A percentile compares a stretch with the other conserved stretches of the same genome.
Evolutionary conservation across 2,113 vertebrate species (phyloP).

Genomic region (Misgurnus mizolepis): DNA sequence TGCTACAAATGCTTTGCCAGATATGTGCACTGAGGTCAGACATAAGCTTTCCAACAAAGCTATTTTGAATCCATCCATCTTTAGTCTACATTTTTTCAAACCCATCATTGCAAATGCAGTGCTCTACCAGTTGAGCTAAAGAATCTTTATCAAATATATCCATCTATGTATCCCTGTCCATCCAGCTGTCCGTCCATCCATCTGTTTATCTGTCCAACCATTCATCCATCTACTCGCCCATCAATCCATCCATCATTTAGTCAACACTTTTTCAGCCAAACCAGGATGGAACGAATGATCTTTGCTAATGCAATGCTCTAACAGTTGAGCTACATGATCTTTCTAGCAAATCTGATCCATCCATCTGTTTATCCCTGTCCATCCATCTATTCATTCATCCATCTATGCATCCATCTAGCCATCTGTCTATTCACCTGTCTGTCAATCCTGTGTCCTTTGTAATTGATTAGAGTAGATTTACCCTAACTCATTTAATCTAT

Average conservation of each 20-base stretch:
- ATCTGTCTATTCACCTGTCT: background rate
- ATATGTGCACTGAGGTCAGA: too few species aligned
- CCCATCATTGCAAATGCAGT: too few species aligned
- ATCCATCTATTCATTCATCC: background rate
- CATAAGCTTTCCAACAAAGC: too few species aligned
- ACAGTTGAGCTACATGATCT: too few species aligned
- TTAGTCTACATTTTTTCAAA: too few species aligned
- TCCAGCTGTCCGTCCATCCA: background rate
- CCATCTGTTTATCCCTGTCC: background rate
- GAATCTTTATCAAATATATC: background rate
- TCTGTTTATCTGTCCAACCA: too few species aligned
- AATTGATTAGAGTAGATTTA: background rate
- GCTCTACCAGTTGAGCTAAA: too few species aligned
- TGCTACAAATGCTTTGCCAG: too few species aligned
- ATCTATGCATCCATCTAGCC: background rate
- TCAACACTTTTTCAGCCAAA: too few species aligned
- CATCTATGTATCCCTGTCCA: background rate
- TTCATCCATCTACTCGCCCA: background rate
- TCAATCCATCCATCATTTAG: background rate
- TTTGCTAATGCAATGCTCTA: too few species aligned
- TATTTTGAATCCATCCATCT: too few species aligned
- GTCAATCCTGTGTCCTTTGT: background rate
- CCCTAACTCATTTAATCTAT: conserved; percentile 3
- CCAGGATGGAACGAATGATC: too few species aligned
- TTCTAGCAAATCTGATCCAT: background rate